Base-by-base conservation (phyloP, 1,140 invertebrate species). In the Maniola jurtina region DNA sequence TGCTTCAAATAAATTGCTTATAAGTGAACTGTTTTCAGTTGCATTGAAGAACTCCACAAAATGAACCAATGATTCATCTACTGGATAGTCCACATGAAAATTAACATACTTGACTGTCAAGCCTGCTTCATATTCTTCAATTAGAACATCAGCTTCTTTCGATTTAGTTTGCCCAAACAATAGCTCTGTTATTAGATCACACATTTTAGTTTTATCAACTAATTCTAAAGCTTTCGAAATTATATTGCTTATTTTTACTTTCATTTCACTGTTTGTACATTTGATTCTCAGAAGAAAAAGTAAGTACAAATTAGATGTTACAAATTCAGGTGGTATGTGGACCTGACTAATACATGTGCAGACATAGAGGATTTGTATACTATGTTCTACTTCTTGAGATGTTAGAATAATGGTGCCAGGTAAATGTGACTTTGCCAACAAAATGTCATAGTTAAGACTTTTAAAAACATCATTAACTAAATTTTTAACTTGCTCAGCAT, bases 391-490 rank as follows among this genome's bases (percentile, higher is more conserved):
- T 76, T 91, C 87, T 70, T 87, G 80, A n/a, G 87, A 68, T 25
- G 83, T 77, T 63, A 90, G 50, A 65, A 86, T 66, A 63, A 91
- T 75, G 73, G 90, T 84, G 50, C 83, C 81, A 67, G 82, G 80
- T 72, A 86, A 70, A 61, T 68, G 66, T n/a, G 67, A 59, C 71
- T 73, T 73, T 38, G 57, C 56, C 52, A 71, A 62, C 9, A 89
- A 55, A 38, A 70, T 35, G 35, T 83, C 73, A 73, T 79, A 79
- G 61, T 80, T 64, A 64, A 92, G 80, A 38, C 91, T 76, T 16
- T 91, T 83, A 15, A 89, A 82, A 50, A 91, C 83, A 40, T 92
- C 80, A 11, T 84, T 77, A 8, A 91, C 71, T 61, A 94, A 71
- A 61, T 90, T 78, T 67, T 84, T 84, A 48, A 92, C 81, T 14